Conservation (phyloP, 2,888 invertebrate species). For the Stenichneumon culpator region DNA sequence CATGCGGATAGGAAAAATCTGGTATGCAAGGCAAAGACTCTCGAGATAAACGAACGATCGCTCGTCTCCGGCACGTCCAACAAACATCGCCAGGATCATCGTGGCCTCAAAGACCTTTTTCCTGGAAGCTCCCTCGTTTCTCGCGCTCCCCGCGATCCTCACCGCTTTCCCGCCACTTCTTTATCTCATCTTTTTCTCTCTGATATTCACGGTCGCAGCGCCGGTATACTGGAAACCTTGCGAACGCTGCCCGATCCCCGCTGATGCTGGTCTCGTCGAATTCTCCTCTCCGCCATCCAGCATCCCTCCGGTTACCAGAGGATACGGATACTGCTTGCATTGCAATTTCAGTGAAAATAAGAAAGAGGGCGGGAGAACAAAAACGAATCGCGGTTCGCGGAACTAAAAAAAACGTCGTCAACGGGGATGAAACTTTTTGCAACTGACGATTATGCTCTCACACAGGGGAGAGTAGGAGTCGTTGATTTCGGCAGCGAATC, state of each 20-base stretch:
- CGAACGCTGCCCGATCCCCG: not conserved
- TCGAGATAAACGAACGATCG: conserved; percentile 56
- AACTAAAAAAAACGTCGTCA: not conserved
- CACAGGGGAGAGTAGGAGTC: not conserved
- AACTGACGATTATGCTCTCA: not conserved
- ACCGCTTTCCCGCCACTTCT: not conserved
- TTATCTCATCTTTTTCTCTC: conserved; percentile 5
- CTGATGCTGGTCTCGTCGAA: conserved; percentile 28
- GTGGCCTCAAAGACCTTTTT: conserved; percentile 46
- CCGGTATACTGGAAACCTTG: conserved; percentile 12
- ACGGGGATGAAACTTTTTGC: not conserved
- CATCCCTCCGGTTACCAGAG: not conserved
- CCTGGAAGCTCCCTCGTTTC: conserved; percentile 40
- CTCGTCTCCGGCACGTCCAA: conserved; percentile 61
- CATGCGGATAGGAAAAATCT: conserved; percentile 21
- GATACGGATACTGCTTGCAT: conserved; percentile 11
- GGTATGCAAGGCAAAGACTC: conserved; percentile 51
- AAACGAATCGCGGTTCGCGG: not conserved
- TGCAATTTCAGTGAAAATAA: conserved; percentile 13
- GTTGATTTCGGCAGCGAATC: not conserved
- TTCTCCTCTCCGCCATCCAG: conserved; percentile 15
- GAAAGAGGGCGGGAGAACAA: conserved; percentile 1
- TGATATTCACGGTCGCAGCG: not conserved
- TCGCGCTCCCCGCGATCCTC: too few relatives aligned
- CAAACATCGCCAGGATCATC: conserved; percentile 63